Conservation (phyloP, 2,888 invertebrate genomes). For the Stictocephala bisonia region DNA sequence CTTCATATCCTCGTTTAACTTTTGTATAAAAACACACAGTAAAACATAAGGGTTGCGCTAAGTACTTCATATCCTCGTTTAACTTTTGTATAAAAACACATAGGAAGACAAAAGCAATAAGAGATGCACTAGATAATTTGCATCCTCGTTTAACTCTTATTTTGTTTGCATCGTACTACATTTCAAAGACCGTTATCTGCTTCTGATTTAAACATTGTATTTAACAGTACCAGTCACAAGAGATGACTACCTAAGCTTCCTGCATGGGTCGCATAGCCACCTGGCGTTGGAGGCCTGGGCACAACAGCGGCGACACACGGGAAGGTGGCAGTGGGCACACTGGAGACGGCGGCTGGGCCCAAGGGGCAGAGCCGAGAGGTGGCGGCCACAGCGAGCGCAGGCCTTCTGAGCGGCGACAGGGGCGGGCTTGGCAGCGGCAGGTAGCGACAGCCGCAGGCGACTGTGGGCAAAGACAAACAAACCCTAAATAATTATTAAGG, state of each 20-base stretch:
- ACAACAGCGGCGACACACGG: conserved; percentile 42
- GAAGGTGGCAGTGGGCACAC: conserved; percentile 40
- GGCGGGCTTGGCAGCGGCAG: conserved; percentile 5
- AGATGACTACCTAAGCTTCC: conserved; percentile 40
- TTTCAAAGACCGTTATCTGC: too few species aligned
- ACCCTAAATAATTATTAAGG: neutral
- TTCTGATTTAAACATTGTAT: too few species aligned
- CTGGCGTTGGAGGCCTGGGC: conserved; percentile 15
- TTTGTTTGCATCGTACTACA: too few species aligned
- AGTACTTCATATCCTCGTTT: too few species aligned
- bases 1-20: too few species aligned
- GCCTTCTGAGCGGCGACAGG: neutral
- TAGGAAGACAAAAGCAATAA: too few species aligned
- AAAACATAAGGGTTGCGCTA: too few species aligned
- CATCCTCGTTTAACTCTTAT: too few species aligned
- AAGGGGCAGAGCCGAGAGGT: conserved; percentile 20
- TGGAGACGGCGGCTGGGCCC: conserved; percentile 41
- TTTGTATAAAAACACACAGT: too few species aligned
- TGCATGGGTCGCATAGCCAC: conserved; percentile 33
- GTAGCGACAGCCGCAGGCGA: conserved; percentile 7
- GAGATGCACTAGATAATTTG: too few species aligned
- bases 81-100: too few species aligned
- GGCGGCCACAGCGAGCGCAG: conserved; percentile 44
- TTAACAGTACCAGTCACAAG: neutral
- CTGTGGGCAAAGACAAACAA: neutral